Evolutionary conservation across 2,113 vertebrate genomes (phyloP).

Genomic region (Sinocyclocheilus rhinocerous): DNA sequence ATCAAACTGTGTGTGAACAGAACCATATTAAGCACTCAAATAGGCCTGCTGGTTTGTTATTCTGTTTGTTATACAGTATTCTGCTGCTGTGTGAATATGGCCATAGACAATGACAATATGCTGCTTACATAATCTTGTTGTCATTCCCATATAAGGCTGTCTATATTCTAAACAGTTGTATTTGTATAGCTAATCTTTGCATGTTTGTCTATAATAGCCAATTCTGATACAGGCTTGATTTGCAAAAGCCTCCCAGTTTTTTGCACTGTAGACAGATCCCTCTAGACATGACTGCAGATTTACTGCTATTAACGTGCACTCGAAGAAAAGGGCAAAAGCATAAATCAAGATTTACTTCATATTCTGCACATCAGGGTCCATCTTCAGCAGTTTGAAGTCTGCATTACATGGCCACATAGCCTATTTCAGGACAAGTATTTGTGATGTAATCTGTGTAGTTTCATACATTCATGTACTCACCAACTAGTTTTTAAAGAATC

Average conservation of each 20-base stretch:
- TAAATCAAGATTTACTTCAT: slow-evolving; percentile 56
- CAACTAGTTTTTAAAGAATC: neutral
- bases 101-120: neutral
- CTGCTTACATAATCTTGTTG: neutral
- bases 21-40: neutral
- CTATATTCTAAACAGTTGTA: slow-evolving; percentile 17
- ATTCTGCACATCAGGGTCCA: slow-evolving; percentile 37
- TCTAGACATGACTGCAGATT: slow-evolving; percentile 46
- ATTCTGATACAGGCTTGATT: slow-evolving; percentile 22
- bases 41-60: neutral
- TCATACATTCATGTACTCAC: neutral
- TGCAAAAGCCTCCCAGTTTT: slow-evolving; percentile 52
- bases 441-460: neutral
- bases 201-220: slow-evolving; percentile 38
- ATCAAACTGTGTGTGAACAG: neutral
- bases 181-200: slow-evolving; percentile 36
- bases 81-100: neutral
- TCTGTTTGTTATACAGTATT: neutral
- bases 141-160: neutral
- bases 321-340: slow-evolving; percentile 57
- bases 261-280: slow-evolving; percentile 57
- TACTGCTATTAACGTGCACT: slow-evolving; percentile 40
- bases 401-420: neutral
- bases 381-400: slow-evolving; percentile 39
- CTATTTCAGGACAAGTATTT: neutral